Evolutionary conservation across 2,113 vertebrate species (phyloP).

Genomic region (Daubentonia madagascariensis): DNA sequence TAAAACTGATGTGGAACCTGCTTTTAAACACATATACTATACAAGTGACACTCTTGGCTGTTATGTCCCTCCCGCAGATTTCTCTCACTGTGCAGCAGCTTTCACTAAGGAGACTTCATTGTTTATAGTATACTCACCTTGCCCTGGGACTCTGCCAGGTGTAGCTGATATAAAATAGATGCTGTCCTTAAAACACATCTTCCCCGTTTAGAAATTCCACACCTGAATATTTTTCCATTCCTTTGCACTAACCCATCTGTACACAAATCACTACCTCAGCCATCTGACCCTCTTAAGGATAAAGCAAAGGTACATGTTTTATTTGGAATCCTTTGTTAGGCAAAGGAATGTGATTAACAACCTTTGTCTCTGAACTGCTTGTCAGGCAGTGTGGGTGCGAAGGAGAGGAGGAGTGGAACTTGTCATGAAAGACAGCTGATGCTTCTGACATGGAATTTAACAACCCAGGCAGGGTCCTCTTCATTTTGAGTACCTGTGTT

Average conservation of each 20-base stretch:
- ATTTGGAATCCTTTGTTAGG: neutral
- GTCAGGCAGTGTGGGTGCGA: neutral
- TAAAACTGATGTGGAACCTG: neutral
- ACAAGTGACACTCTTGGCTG: neutral
- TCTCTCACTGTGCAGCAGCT: neutral
- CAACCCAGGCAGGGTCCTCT: neutral
- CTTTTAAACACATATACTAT: neutral
- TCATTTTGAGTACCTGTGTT: constrained; percentile 17
- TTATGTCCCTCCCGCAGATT: neutral
- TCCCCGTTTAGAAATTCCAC: neutral
- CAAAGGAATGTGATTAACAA: neutral
- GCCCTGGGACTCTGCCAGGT: neutral
- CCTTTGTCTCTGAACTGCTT: neutral
- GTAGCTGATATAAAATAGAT: neutral
- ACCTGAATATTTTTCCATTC: neutral
- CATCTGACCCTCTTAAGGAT: neutral
- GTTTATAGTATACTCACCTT: neutral
- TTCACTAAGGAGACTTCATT: neutral
- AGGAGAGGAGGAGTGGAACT: neutral
- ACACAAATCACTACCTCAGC: neutral
- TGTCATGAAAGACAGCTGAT: neutral
- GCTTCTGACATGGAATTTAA: neutral
- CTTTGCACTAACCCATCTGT: neutral
- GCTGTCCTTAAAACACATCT: neutral
- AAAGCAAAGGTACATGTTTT: neutral